Percentiles rank a stretch among this genome's conserved stretches.
Evolutionary conservation across 2,797 vertebrate species (phyloP).

Genomic region (Sebastolobus altivelis): DNA sequence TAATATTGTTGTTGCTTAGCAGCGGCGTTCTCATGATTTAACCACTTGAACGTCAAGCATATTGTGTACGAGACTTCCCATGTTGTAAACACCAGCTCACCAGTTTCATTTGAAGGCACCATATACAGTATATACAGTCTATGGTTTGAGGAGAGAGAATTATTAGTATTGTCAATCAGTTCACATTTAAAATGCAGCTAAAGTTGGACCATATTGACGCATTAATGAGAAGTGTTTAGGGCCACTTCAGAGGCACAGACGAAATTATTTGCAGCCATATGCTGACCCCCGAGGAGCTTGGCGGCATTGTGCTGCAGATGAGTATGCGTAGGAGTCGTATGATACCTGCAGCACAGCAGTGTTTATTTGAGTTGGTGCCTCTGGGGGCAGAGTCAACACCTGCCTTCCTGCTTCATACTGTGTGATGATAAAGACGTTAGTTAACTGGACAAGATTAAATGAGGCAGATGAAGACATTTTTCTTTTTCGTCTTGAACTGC

Average conservation of each 20-base stretch:
- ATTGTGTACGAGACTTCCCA: too few relatives aligned
- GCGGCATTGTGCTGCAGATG: slow-evolving; percentile 19
- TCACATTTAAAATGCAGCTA: slow-evolving; percentile 21
- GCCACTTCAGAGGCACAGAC: slow-evolving; percentile 26
- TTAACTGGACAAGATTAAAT: slow-evolving; percentile 31
- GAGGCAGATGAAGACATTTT: slow-evolving; percentile 10
- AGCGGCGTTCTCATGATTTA: too few relatives aligned
- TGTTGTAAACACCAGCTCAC: too few relatives aligned
- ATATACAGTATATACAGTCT: too few relatives aligned
- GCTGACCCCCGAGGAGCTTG: slow-evolving; percentile 51
- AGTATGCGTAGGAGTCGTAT: slow-evolving; percentile 37
- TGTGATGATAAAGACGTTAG: slow-evolving; percentile 16
- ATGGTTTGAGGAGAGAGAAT: background rate
- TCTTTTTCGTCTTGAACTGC: background rate
- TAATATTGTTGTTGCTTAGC: too few relatives aligned
- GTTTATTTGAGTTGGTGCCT: slow-evolving; percentile 45
- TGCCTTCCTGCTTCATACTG: slow-evolving; percentile 42
- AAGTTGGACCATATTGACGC: slow-evolving; percentile 37
- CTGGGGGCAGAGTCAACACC: slow-evolving; percentile 55
- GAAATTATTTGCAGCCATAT: slow-evolving; percentile 64
- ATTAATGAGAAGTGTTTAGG: slow-evolving; percentile 46
- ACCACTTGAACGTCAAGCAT: too few relatives aligned
- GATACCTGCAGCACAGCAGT: slow-evolving; percentile 43
- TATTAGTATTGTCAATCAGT: slow-evolving; percentile 13
- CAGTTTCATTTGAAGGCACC: too few relatives aligned